Evolutionary conservation across 2,113 vertebrate genomes (phyloP).

Genomic region (Elgaria multicarinata): DNA sequence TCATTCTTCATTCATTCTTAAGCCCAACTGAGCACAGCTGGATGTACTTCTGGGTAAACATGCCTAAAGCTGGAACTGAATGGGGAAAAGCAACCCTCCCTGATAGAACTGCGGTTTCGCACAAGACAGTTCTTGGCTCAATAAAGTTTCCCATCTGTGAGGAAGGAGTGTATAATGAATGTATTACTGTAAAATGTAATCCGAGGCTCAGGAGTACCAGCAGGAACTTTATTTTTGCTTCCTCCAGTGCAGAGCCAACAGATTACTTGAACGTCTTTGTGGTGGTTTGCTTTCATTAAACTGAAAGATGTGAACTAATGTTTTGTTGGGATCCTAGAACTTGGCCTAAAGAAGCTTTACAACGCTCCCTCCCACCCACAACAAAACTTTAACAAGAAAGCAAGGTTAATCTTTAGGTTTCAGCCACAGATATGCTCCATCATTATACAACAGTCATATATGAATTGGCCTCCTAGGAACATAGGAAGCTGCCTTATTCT

Average conservation of each 20-base stretch:
- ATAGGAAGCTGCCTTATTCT: no score
- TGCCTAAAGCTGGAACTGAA: not conserved
- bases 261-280: not conserved
- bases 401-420: not conserved
- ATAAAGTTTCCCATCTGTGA: not conserved
- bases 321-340: not conserved
- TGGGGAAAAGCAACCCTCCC: not conserved
- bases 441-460: not conserved
- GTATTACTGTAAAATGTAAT: not conserved
- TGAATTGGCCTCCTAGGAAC: not conserved
- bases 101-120: not conserved
- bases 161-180: not conserved
- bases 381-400: not conserved
- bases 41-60: not conserved
- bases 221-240: not conserved
- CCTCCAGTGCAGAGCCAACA: not conserved
- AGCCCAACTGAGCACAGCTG: not conserved
- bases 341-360: not conserved
- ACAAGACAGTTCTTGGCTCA: not conserved
- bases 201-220: not conserved
- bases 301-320: not conserved
- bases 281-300: slow-evolving; percentile 3
- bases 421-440: not conserved
- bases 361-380: no score
- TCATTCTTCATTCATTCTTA: not conserved